Percentiles rank a stretch among this genome's conserved stretches.
phyloP scores from a whole-genome alignment of 1,140 invertebrate species.

The Bathynomus jamesi region DNA sequence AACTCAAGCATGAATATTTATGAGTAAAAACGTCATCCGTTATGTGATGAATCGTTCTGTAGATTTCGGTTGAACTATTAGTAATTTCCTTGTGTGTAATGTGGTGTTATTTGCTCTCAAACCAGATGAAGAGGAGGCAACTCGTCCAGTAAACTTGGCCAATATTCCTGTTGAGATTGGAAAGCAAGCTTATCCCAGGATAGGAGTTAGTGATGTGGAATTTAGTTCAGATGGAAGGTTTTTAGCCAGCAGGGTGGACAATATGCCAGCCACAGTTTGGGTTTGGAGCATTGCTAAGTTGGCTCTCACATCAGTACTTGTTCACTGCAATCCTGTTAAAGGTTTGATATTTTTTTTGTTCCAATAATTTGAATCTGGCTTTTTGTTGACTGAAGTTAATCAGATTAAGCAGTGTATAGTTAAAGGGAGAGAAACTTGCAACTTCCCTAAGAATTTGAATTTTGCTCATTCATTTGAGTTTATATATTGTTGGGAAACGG shows the following conservation, averaged over 20 bases:
- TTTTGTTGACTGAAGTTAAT: too few relatives aligned
- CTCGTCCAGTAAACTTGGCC: constrained; percentile 16
- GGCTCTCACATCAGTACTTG: neutral
- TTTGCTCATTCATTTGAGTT: too few relatives aligned
- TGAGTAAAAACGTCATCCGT: constrained; percentile 2
- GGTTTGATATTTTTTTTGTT: too few relatives aligned
- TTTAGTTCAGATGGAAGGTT: constrained; percentile 5
- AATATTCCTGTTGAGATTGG: neutral
- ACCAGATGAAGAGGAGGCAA: constrained; percentile 16
- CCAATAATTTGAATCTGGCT: too few relatives aligned
- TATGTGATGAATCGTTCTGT: constrained; percentile 6
- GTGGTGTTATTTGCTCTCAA: neutral
- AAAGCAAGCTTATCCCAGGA: constrained; percentile 41
- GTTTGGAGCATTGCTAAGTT: constrained; percentile 3
- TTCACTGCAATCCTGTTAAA: too few relatives aligned
- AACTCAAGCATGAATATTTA: neutral
- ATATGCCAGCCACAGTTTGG: constrained; percentile 9
- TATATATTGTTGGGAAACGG: too few relatives aligned
- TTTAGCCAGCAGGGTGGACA: neutral
- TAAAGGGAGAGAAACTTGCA: too few relatives aligned
- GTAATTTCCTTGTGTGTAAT: neutral
- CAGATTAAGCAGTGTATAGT: too few relatives aligned
- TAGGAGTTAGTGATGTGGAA: constrained; percentile 4
- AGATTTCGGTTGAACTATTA: constrained; percentile 19
- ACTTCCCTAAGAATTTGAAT: too few relatives aligned